A percentile compares a stretch with the other conserved stretches of the same genome.
These are phyloP conservation scores for Protophormia terraenovae DNA, from an alignment of 2,888 invertebrate species.

Conservation along the genomic window DNA sequence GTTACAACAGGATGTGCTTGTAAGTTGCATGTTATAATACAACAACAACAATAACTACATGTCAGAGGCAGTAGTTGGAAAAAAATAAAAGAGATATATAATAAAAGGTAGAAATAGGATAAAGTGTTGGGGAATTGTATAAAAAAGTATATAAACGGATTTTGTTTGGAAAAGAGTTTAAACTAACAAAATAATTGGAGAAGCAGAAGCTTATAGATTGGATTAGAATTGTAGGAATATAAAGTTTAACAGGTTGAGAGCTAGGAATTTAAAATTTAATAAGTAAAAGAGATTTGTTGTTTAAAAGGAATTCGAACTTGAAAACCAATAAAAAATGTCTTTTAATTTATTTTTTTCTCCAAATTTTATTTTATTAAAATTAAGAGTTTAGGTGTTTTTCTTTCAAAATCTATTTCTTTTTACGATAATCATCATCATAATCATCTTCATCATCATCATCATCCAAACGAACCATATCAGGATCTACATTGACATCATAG, in stretches of 20 bases:
- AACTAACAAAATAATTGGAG: not conserved
- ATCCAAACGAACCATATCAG: not conserved
- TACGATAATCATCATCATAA: conserved; percentile 32
- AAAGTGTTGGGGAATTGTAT: not conserved
- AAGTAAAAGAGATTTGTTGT: too few species aligned
- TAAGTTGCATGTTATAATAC: conserved; percentile 35
- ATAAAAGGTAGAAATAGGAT: conserved; percentile 32
- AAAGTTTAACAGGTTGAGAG: too few species aligned
- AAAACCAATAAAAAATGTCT: too few species aligned
- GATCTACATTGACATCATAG: conserved; percentile 8
- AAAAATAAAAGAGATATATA: not conserved
- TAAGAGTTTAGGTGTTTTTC: not conserved
- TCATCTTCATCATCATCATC: conserved; percentile 33
- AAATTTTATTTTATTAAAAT: not conserved
- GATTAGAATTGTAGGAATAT: too few species aligned
- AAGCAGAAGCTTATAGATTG: not conserved
- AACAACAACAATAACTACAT: conserved; percentile 6
- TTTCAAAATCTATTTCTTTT: conserved; percentile 10
- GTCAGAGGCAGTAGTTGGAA: not conserved
- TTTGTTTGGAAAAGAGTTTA: not conserved
- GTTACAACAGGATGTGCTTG: conserved; percentile 62
- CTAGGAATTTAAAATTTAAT: too few species aligned
- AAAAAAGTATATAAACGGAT: not conserved
- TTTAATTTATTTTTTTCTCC: not conserved
- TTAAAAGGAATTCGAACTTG: too few species aligned